phyloP scores from a whole-genome alignment of 2,797 vertebrate species.

The Trematomus bernacchii region DNA sequence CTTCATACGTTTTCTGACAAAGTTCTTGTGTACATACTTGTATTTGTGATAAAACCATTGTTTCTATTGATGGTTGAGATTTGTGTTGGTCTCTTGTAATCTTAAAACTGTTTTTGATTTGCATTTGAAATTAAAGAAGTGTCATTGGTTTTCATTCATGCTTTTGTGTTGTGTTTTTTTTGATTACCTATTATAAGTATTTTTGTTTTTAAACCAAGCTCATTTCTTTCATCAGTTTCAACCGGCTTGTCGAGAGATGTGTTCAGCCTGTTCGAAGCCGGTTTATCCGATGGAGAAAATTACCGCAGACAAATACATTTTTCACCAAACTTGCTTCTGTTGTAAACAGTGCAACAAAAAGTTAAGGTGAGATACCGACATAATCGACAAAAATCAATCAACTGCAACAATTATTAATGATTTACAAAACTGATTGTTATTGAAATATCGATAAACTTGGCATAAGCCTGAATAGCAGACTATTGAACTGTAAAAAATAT shows the following conservation, averaged over 20 bases:
- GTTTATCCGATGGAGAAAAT: conserved; percentile 87
- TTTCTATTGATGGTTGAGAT: conserved; percentile 1
- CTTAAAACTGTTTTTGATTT: conserved; percentile 8
- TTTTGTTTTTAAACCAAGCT: conserved; percentile 8
- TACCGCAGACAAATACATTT: conserved; percentile 80
- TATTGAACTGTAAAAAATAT: too few relatives aligned
- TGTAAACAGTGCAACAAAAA: conserved; percentile 88
- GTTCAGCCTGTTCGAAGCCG: conserved; percentile 84
- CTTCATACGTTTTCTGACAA: conserved; percentile 9
- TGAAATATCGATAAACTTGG: background rate
- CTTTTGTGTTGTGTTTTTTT: conserved; percentile 5
- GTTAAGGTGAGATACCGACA: conserved; percentile 86
- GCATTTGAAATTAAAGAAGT: conserved; percentile 23
- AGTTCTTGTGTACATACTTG: conserved; percentile 21
- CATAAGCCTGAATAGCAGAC: background rate
- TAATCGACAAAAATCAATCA: conserved; percentile 11
- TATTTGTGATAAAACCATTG: conserved; percentile 19
- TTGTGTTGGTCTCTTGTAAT: conserved; percentile 14
- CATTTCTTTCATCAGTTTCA: conserved; percentile 80
- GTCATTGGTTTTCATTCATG: conserved; percentile 13
- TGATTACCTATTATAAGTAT: background rate
- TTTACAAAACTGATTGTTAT: background rate
- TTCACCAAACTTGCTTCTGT: conserved; percentile 89
- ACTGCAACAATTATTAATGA: background rate
- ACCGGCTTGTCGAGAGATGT: conserved; percentile 78